phyloP scores from a whole-genome alignment of 2,113 vertebrate genomes.

The Pholis gunnellus region DNA sequence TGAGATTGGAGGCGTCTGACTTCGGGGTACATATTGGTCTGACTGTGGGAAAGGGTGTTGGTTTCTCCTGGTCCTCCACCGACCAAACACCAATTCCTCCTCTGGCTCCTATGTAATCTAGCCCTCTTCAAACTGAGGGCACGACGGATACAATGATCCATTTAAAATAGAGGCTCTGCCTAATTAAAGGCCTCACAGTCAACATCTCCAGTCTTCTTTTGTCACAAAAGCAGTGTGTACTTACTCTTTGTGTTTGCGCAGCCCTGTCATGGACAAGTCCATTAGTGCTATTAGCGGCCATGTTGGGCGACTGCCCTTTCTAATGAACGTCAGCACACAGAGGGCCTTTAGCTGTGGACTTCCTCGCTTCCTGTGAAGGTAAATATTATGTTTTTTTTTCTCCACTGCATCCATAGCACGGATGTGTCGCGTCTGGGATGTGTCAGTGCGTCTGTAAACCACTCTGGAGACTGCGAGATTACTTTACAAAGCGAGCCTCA shows the following conservation, averaged over 20 bases:
- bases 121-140: constrained; percentile 22
- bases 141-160: background rate
- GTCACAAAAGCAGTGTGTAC: constrained; percentile 39
- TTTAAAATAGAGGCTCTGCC: constrained; percentile 40
- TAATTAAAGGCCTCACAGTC: constrained; percentile 59
- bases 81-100: constrained; percentile 36
- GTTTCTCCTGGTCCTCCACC: constrained; percentile 39
- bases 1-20: constrained; percentile 61
- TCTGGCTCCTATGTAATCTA: constrained; percentile 53
- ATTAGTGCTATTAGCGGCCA: constrained; percentile 56
- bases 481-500: constrained; percentile 63
- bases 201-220: constrained; percentile 40
- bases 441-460: constrained; percentile 50
- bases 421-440: constrained; percentile 55
- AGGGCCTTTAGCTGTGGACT: constrained; percentile 39
- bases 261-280: constrained; percentile 62
- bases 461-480: constrained; percentile 43
- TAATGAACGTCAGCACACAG: constrained; percentile 49
- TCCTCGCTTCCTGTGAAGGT: constrained; percentile 57
- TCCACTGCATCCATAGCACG: constrained; percentile 26
- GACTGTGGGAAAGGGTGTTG: constrained; percentile 73
- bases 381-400: constrained; percentile 63
- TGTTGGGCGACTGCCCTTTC: constrained; percentile 34
- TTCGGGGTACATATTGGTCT: constrained; percentile 48
- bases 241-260: constrained; percentile 50